Conservation (phyloP, 1,140 invertebrate genomes). For the Zelostemma sp. region DNA sequence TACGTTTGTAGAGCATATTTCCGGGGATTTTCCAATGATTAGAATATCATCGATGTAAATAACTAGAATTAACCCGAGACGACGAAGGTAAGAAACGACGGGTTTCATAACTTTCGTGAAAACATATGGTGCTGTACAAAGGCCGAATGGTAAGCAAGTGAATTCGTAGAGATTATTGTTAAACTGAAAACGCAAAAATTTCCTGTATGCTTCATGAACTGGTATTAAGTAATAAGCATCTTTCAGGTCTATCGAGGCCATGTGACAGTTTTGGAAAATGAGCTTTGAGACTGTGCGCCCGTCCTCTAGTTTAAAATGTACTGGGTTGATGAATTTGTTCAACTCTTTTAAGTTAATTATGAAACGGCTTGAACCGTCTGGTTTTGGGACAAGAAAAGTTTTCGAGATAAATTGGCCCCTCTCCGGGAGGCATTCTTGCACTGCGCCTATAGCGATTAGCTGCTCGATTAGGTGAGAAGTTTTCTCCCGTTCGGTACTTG, state of each 20-base stretch:
- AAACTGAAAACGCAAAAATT: constrained; percentile 31
- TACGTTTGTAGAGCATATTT: background rate
- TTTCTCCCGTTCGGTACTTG: too few species aligned
- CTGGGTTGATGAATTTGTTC: constrained; percentile 16
- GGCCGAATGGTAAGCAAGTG: constrained; percentile 29
- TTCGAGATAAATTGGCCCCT: background rate
- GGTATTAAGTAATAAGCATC: constrained; percentile 41
- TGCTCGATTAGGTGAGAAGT: too few species aligned
- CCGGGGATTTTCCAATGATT: background rate
- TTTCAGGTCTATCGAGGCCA: constrained; percentile 25
- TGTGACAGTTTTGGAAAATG: constrained; percentile 20
- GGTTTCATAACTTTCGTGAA: constrained; percentile 43
- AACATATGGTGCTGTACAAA: constrained; percentile 25
- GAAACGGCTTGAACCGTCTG: background rate
- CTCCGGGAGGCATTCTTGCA: too few species aligned
- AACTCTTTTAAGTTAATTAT: constrained; percentile 28
- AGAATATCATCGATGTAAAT: constrained; percentile 26
- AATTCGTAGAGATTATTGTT: constrained; percentile 24
- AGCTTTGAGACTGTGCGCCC: constrained; percentile 3
- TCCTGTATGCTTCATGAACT: constrained; percentile 23
- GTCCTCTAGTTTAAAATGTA: constrained; percentile 25
- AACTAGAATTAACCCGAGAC: constrained; percentile 1
- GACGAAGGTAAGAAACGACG: background rate
- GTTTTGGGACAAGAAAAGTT: background rate
- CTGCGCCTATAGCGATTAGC: background rate